A percentile compares a stretch with the other conserved stretches of the same genome.
phyloP scores from a whole-genome alignment of 2,797 vertebrate genomes.

The Sarcophilus harrisii region DNA sequence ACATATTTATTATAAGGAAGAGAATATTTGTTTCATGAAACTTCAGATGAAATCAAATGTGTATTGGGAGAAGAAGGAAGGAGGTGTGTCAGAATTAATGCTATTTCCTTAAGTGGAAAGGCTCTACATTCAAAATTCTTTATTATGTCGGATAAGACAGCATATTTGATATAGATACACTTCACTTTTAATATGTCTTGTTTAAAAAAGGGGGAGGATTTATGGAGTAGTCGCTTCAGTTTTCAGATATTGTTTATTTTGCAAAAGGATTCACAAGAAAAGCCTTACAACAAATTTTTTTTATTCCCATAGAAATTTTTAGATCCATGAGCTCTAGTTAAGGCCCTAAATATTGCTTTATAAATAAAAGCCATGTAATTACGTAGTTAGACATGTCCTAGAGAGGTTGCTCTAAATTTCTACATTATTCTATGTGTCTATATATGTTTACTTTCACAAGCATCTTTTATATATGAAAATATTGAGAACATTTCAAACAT shows the following conservation, averaged over 20 bases:
- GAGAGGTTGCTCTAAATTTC: neutral
- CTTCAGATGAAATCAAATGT: neutral
- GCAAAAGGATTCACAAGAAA: neutral
- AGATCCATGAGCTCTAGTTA: neutral
- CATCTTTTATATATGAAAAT: constrained; percentile 11
- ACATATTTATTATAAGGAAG: neutral
- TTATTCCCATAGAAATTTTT: neutral
- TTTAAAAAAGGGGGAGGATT: neutral
- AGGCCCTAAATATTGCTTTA: neutral
- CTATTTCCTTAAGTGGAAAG: neutral
- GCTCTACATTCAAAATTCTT: neutral
- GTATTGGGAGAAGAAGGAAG: neutral
- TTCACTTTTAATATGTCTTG: neutral
- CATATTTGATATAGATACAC: neutral
- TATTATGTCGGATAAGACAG: neutral
- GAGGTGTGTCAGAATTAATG: neutral
- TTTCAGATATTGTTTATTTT: neutral
- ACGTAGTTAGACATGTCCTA: neutral
- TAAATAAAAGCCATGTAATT: neutral
- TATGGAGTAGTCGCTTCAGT: neutral
- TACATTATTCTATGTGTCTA: neutral
- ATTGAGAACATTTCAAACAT: constrained; percentile 2
- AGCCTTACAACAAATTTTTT: neutral
- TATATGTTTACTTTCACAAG: neutral
- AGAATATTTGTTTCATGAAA: neutral